Conservation (phyloP, 2,888 invertebrate species). For the Drosophila nigricruria region DNA sequence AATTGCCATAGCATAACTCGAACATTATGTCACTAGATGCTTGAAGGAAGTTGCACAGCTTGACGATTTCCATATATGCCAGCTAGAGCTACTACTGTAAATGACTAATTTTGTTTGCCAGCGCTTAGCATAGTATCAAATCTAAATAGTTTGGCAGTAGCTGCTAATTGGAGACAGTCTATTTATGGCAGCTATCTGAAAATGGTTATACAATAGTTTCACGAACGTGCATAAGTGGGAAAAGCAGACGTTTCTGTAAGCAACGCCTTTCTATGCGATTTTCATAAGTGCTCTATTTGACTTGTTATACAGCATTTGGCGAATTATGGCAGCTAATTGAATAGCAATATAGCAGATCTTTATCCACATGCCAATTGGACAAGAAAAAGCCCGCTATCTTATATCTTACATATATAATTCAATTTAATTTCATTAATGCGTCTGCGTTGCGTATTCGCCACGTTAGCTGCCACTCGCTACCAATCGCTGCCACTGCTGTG, state of each 20-base stretch:
- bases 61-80: constrained; percentile 48
- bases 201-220: background rate
- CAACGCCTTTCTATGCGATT: constrained; percentile 4
- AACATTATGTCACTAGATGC: constrained; percentile 46
- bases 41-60: constrained; percentile 56
- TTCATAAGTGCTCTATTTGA: constrained; percentile 9
- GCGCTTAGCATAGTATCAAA: constrained; percentile 50
- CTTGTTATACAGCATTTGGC: constrained; percentile 15
- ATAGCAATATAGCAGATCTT: constrained; percentile 21
- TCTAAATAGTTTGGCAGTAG: constrained; percentile 36
- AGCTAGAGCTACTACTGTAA: constrained; percentile 27
- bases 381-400: constrained; percentile 8
- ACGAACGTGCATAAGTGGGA: background rate
- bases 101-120: constrained; percentile 32
- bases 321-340: constrained; percentile 35
- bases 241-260: background rate
- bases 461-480: constrained; percentile 20
- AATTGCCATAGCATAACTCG: constrained; percentile 54
- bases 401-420: constrained; percentile 33
- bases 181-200: constrained; percentile 26
- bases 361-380: constrained; percentile 17
- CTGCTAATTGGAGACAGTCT: constrained; percentile 37
- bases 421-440: constrained; percentile 34
- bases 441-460: constrained; percentile 43
- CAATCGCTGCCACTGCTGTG: constrained; percentile 30